Percentiles rank a stretch among this genome's conserved stretches.
phyloP scores from a whole-genome alignment of 2,113 vertebrate species.

The Thamnophis sirtalis region DNA sequence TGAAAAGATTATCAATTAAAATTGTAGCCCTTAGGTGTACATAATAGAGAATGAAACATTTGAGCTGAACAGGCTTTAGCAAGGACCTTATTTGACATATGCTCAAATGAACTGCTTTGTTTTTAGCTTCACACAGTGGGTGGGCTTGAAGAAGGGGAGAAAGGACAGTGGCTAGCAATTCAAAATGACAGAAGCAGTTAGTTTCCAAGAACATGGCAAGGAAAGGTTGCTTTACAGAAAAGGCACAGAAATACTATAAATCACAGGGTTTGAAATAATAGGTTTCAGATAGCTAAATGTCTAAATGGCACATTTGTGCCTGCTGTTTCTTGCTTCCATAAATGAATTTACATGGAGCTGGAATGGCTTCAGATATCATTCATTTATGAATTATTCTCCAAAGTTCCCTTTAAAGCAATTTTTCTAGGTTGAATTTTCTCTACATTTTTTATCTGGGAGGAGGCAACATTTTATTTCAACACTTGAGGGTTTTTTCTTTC shows the following conservation, averaged over 20 bases:
- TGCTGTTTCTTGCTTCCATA: background rate
- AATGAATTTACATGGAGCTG: background rate
- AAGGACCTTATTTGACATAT: background rate
- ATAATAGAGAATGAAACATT: background rate
- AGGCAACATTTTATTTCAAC: background rate
- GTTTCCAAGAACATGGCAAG: background rate
- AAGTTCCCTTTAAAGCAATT: background rate
- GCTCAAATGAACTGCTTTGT: background rate
- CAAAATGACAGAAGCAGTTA: background rate
- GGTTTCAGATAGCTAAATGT: background rate
- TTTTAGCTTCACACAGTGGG: background rate
- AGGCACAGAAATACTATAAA: background rate
- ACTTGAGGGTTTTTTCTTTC: background rate
- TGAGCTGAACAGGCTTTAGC: background rate
- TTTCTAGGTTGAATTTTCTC: background rate
- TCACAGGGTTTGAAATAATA: conserved; percentile 6
- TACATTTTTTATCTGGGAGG: background rate
- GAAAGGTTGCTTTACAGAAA: background rate
- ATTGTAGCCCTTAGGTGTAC: background rate
- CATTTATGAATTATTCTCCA: background rate
- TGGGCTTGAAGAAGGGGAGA: background rate
- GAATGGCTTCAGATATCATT: background rate
- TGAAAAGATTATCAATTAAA: background rate
- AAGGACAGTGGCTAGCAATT: background rate
- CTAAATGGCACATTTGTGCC: conserved; percentile 2